These are phyloP conservation scores for Neoascia interrupta DNA, from an alignment of 2,888 invertebrate genomes.

Conservation along the genomic window DNA sequence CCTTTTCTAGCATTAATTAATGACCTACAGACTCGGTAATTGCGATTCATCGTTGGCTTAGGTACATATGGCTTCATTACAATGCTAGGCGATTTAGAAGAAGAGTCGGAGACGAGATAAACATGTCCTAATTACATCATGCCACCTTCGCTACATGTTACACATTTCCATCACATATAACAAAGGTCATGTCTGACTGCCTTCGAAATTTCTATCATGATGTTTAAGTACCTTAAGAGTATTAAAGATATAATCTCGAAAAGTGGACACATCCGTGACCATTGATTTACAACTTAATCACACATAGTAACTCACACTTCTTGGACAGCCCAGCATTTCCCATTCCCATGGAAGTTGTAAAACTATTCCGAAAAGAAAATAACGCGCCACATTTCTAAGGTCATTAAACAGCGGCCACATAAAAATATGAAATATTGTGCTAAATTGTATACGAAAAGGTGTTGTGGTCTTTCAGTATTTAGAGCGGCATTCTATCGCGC, in stretches of 20 bases:
- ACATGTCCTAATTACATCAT: too few species aligned
- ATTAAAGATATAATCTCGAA: constrained; percentile 30
- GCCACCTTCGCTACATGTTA: too few species aligned
- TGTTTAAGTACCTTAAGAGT: too few species aligned
- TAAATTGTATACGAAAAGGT: constrained; percentile 53
- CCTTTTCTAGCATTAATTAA: too few species aligned
- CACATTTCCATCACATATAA: too few species aligned
- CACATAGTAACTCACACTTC: constrained; percentile 34
- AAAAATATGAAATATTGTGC: constrained; percentile 66
- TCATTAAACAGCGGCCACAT: constrained; percentile 57
- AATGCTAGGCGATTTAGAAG: too few species aligned
- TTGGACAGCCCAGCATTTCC: neutral
- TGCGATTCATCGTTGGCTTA: too few species aligned
- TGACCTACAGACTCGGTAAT: too few species aligned
- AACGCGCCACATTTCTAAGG: constrained; percentile 23
- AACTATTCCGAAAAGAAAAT: constrained; percentile 7
- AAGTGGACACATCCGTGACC: constrained; percentile 56
- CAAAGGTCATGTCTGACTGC: too few species aligned
- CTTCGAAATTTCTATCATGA: too few species aligned
- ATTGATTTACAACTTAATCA: constrained; percentile 52
- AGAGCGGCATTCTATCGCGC: constrained; percentile 28
- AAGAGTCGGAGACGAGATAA: too few species aligned
- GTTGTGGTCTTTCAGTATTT: constrained; percentile 31
- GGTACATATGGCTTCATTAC: too few species aligned
- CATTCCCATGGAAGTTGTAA: constrained; percentile 10